A percentile compares a stretch with the other conserved stretches of the same genome.
Evolutionary conservation across 1,140 invertebrate species (phyloP).

Genomic region (Drosophila ogumai): DNA sequence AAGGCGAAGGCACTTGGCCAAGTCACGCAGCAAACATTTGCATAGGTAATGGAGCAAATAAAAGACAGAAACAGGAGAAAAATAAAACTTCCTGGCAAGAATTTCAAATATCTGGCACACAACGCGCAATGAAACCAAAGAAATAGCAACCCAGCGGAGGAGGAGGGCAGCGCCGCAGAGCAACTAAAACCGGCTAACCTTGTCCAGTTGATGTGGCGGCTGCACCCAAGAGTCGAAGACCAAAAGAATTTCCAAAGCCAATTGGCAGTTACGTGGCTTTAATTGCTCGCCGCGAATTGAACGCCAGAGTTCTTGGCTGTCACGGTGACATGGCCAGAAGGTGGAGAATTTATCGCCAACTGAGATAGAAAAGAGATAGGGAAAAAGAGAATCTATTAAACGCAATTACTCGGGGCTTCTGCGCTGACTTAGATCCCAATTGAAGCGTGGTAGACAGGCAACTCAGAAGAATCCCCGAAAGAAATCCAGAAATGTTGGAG

Average conservation of each 20-base stretch:
- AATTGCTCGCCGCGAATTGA: constrained; percentile 48
- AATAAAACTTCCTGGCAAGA: constrained; percentile 69
- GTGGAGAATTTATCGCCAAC: constrained; percentile 44
- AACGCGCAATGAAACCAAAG: constrained; percentile 71
- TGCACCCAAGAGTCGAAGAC: constrained; percentile 69
- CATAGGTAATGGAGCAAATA: constrained; percentile 63
- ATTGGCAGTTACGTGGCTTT: constrained; percentile 73
- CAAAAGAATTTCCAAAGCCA: constrained; percentile 72
- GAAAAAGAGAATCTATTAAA: constrained; percentile 53
- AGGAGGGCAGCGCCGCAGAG: background rate
- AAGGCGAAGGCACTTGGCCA: constrained; percentile 24
- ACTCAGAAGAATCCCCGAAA: constrained; percentile 34
- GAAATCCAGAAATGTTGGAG: constrained; percentile 47
- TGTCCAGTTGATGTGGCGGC: constrained; percentile 63
- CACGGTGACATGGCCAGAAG: constrained; percentile 54
- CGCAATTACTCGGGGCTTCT: constrained; percentile 65
- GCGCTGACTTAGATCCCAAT: constrained; percentile 56
- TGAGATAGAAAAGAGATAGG: background rate
- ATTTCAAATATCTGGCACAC: constrained; percentile 80
- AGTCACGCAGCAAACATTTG: constrained; percentile 72
- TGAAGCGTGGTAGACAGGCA: constrained; percentile 50
- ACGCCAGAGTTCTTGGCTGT: constrained; percentile 42
- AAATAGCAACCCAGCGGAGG: constrained; percentile 11
- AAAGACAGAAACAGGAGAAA: constrained; percentile 11
- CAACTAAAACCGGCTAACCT: constrained; percentile 71